Percentiles rank a stretch among this genome's conserved stretches.
These are phyloP conservation scores for Sarotherodon lohbergeri DNA, from an alignment of 2,113 vertebrate species.

Conservation along the genomic window DNA sequence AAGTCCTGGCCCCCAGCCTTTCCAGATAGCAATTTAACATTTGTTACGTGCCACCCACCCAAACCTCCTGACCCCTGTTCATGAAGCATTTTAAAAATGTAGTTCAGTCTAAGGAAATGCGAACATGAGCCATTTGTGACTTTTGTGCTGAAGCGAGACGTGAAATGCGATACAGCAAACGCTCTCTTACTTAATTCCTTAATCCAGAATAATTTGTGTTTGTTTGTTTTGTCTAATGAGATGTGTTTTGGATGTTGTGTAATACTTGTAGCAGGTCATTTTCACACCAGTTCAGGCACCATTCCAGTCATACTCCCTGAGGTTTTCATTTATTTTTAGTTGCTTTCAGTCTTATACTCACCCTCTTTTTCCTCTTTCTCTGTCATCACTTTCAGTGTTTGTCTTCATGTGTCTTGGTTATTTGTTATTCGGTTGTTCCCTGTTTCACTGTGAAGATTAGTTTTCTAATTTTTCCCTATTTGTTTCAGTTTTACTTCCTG, in stretches of 20 bases:
- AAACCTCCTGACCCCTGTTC: background rate
- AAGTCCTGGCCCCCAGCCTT: background rate
- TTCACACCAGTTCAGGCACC: background rate
- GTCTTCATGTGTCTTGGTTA: fast-evolving
- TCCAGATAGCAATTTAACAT: background rate
- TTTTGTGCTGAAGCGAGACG: background rate
- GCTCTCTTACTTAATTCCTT: background rate
- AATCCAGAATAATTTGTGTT: background rate
- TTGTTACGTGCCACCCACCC: background rate
- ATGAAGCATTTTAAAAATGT: background rate
- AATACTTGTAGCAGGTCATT: background rate
- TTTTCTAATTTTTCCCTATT: background rate
- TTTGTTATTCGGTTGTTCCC: background rate
- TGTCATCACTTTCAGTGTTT: background rate
- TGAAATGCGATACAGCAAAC: background rate
- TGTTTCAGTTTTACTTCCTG: background rate
- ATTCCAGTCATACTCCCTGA: background rate
- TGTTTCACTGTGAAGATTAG: fast-evolving
- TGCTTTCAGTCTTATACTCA: background rate
- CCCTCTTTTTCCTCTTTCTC: background rate
- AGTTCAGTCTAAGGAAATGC: background rate
- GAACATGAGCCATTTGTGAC: background rate
- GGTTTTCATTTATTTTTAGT: background rate
- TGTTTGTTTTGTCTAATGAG: background rate
- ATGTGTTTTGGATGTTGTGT: background rate